Evolutionary conservation across 2,113 vertebrate genomes (phyloP).

Genomic region (Etheostoma spectabile): DNA sequence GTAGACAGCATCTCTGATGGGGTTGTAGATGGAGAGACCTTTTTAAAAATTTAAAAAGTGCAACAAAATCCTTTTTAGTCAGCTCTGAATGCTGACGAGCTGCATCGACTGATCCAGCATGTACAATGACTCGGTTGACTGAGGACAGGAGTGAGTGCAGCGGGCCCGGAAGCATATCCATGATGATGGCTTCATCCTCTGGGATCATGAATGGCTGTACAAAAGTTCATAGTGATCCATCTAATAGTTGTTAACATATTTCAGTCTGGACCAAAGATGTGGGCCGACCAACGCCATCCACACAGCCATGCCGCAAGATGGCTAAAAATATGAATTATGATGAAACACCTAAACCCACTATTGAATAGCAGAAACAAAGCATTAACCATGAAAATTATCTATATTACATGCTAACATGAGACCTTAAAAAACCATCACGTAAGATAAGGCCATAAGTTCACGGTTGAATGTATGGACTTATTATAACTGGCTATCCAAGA

Average conservation of each 20-base stretch:
- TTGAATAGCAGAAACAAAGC: background rate
- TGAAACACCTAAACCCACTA: background rate
- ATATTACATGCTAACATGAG: slow-evolving; percentile 10
- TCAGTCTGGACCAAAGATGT: background rate
- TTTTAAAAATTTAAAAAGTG: no score
- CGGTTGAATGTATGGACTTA: background rate
- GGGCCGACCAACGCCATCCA: background rate
- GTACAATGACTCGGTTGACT: no score
- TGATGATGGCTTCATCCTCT: slow-evolving; percentile 10
- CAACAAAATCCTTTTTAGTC: no score
- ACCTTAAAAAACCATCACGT: slow-evolving; percentile 15
- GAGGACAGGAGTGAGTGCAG: no score
- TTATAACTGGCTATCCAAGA: background rate
- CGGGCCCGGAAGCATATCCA: no score
- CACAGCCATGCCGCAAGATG: background rate
- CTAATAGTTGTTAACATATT: background rate
- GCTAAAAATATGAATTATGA: slow-evolving; percentile 2
- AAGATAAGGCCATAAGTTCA: slow-evolving; percentile 15
- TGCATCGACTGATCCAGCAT: no score
- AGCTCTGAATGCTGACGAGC: no score
- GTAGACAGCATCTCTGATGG: no score
- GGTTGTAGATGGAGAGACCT: no score
- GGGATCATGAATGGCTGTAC: background rate
- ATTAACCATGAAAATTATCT: background rate
- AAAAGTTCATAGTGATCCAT: slow-evolving; percentile 1